Base-by-base conservation (phyloP, 2,888 invertebrate species). In the Pristionchus arcanus region DNA sequence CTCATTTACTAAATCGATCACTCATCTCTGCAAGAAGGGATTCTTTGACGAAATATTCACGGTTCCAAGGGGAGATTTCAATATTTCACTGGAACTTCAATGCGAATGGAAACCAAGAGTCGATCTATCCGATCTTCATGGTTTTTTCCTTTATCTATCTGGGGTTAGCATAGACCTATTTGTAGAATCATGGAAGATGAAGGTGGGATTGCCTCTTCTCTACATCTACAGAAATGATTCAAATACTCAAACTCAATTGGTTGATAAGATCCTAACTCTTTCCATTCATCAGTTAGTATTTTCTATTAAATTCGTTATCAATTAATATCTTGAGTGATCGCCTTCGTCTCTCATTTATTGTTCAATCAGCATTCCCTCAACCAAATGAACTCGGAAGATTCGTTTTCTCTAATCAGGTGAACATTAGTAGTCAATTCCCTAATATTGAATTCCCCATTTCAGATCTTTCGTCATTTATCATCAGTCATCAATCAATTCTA, bases 341-440 rank as follows among this genome's bases (percentile, higher is more conserved):
- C 13, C 77, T 77, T 21, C 53, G 53, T 53, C 84, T 84, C 19
- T 84, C 84, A 49, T 84, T 84, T 55, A 84, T 84, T 28, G 84
- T 84, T 84, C 84, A 84, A 84, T 84, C 84, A 53, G 84, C 84
- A 15, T 84, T 84, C 19, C 84, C 84, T 84, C 84, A 84, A 84
- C 84, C 84, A 55, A 55, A 84, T 84, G 84, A 84, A 84, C 31
- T 55, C 31, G 84, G 84, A 25, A 16, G 84, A 84, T 84, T 84
- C 55, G 84, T 84, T 15, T 84, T 84, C 55, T 84, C 84, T 31
- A 84, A 84, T 84, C 84, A 84, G 34, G 84, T 53, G 42, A 77
- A 21, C 55, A 55, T 53, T n/a, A 2, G 11, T n/a, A 2, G 11
- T 55, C 28, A 21, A n/a, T n/a, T 5, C 31, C 34, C 42, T 13